Conservation (phyloP, 2,113 vertebrate genomes). For the Grallaria varia region DNA sequence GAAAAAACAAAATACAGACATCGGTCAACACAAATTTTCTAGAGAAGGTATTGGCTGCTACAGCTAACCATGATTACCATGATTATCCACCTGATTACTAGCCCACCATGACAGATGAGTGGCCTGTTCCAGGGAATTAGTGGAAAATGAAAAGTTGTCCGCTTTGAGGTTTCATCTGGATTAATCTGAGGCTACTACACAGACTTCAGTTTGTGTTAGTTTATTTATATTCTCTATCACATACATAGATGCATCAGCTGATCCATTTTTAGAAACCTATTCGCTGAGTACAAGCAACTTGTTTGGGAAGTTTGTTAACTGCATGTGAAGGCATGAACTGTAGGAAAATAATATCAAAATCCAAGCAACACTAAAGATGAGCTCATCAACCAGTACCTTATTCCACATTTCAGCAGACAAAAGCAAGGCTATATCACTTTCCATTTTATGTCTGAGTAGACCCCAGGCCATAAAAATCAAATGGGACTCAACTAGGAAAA, state of each 20-base stretch:
- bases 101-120: fast-evolving
- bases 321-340: not conserved
- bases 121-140: not conserved
- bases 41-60: not conserved
- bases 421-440: not conserved
- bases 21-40: not conserved
- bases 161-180: not conserved
- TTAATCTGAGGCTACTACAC: not conserved
- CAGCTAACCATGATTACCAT: not conserved
- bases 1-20: not conserved
- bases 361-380: not conserved
- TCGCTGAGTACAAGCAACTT: not conserved
- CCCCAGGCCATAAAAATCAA: not conserved
- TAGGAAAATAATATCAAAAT: not conserved
- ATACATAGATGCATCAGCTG: not conserved
- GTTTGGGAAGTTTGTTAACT: not conserved
- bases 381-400: not conserved
- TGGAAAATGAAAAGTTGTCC: not conserved
- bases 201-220: not conserved
- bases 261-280: not conserved
- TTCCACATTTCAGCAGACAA: not conserved
- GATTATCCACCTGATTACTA: not conserved
- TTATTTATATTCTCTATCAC: not conserved
- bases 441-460: slow-evolving; percentile 14
- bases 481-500: slow-evolving; percentile 4